phyloP scores from a whole-genome alignment of 2,888 invertebrate species.

The Prionchulus punctatus region DNA sequence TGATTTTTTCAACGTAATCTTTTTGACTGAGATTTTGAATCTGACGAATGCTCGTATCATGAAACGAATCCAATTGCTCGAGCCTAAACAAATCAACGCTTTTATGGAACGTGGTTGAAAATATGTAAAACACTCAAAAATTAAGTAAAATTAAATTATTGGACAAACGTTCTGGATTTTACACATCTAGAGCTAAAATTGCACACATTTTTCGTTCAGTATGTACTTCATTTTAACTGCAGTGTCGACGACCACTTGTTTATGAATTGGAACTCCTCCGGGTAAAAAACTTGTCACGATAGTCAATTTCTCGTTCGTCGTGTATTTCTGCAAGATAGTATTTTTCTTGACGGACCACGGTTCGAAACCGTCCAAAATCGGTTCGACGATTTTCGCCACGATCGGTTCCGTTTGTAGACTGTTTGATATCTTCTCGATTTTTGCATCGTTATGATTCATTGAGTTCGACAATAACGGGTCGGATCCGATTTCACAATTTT shows the following conservation, averaged over 20 bases:
- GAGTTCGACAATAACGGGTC: too few relatives aligned
- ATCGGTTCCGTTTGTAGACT: too few relatives aligned
- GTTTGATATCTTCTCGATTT: too few relatives aligned
- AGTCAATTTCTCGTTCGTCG: constrained; percentile 77
- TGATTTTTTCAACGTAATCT: constrained; percentile 71
- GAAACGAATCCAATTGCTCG: constrained; percentile 84
- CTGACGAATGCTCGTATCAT: constrained; percentile 64
- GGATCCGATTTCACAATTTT: too few relatives aligned
- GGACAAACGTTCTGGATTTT: background rate
- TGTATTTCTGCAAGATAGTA: constrained; percentile 69
- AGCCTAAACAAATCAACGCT: constrained; percentile 39
- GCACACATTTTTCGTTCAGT: background rate
- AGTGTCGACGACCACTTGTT: constrained; percentile 7
- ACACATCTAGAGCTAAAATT: too few relatives aligned
- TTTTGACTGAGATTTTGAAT: constrained; percentile 77
- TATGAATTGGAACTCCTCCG: constrained; percentile 43
- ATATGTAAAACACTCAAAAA: constrained; percentile 1
- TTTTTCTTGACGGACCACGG: constrained; percentile 60
- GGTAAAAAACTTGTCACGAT: constrained; percentile 72
- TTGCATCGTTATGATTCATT: too few relatives aligned
- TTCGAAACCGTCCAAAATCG: constrained; percentile 41
- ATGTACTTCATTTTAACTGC: constrained; percentile 25
- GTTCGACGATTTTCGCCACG: too few relatives aligned
- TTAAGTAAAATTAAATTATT: background rate
- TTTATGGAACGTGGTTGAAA: background rate